Evolutionary conservation across 2,888 invertebrate genomes (phyloP).

Genomic region (Drosophila aldrichi): DNA sequence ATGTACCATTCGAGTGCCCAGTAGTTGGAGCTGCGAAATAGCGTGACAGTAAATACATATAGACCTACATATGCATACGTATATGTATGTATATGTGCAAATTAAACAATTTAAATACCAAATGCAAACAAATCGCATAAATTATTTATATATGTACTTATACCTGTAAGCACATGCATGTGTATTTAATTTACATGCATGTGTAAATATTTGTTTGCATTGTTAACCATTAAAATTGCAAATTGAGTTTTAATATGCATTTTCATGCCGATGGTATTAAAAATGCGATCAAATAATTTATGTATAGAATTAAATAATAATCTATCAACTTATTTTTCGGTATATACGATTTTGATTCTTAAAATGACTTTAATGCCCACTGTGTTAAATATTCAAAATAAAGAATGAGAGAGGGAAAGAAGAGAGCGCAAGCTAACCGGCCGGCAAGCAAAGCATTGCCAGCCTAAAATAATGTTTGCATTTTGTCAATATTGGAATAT

Average conservation of each 20-base stretch:
- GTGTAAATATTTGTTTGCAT: constrained; percentile 10
- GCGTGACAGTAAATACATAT: background rate
- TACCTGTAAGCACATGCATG: background rate
- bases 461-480: background rate
- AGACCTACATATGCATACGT: background rate
- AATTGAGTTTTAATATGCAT: constrained; percentile 4
- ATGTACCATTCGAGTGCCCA: constrained; percentile 13
- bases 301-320: background rate
- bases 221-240: constrained; percentile 13
- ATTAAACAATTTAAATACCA: constrained; percentile 9
- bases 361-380: background rate
- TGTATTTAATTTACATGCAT: background rate
- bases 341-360: background rate
- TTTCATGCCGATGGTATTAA: constrained; percentile 19
- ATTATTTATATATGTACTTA: constrained; percentile 9
- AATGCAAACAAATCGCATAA: constrained; percentile 17
- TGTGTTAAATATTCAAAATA: background rate
- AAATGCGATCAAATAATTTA: background rate
- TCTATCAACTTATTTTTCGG: background rate
- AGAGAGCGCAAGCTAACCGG: constrained; percentile 7
- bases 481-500: background rate
- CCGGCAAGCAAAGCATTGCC: constrained; percentile 8
- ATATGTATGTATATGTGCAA: background rate
- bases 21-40: background rate
- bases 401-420: background rate